Evolutionary conservation across 2,888 invertebrate species (phyloP).

Genomic region (Rhingia campestris): DNA sequence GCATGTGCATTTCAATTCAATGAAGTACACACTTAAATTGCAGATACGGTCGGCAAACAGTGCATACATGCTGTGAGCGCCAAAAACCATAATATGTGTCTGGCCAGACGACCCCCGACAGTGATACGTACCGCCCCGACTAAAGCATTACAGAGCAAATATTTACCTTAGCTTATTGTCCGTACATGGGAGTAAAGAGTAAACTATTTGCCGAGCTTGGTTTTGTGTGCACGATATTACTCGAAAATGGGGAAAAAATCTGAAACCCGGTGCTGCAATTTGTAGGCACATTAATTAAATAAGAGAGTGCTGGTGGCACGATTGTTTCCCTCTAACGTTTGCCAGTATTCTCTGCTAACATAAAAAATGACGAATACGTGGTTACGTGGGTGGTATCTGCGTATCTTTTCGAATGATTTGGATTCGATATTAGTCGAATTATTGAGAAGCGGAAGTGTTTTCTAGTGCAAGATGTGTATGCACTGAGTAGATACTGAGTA

Average conservation of each 20-base stretch:
- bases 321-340: background rate
- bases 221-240: slow-evolving; percentile 54
- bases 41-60: slow-evolving; percentile 34
- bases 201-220: slow-evolving; percentile 55
- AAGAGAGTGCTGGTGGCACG: slow-evolving; percentile 26
- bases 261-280: slow-evolving; percentile 53
- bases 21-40: slow-evolving; percentile 35
- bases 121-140: slow-evolving; percentile 11
- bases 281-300: slow-evolving; percentile 59
- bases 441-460: background rate
- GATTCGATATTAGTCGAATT: background rate
- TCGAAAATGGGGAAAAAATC: slow-evolving; percentile 67
- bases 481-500: too few species aligned
- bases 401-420: background rate
- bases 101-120: background rate
- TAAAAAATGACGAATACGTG: slow-evolving; percentile 45
- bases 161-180: slow-evolving; percentile 56
- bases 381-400: slow-evolving; percentile 4
- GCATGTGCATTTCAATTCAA: slow-evolving; percentile 20
- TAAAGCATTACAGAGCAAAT: slow-evolving; percentile 56
- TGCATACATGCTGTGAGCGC: slow-evolving; percentile 12
- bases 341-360: background rate
- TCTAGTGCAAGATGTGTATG: too few species aligned
- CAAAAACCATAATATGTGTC: slow-evolving; percentile 16
- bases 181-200: slow-evolving; percentile 29